A percentile compares a stretch with the other conserved stretches of the same genome.
These are phyloP conservation scores for Diuraphis noxia DNA, from an alignment of 1,140 invertebrate species.

Conservation along the genomic window DNA sequence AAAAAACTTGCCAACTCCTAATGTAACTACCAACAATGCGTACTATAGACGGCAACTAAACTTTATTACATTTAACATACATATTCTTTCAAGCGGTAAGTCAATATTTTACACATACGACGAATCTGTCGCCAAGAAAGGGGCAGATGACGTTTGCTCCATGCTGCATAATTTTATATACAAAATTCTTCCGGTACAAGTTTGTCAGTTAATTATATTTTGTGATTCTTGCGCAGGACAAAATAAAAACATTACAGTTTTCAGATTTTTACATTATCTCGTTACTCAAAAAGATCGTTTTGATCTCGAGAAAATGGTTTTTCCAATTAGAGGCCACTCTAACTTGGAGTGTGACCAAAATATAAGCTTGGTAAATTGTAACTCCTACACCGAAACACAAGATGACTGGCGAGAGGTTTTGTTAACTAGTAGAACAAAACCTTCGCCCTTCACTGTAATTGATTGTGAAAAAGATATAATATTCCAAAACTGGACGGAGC, in stretches of 20 bases:
- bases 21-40: no score
- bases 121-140: no score
- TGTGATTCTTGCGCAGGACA: conserved; percentile 56
- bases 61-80: no score
- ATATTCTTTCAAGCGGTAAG: no score
- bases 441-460: conserved; percentile 55
- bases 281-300: conserved; percentile 55
- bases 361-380: conserved; percentile 55
- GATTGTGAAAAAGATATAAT: conserved; percentile 42
- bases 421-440: conserved; percentile 49
- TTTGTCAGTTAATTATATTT: conserved; percentile 55
- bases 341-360: conserved; percentile 55
- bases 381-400: conserved; percentile 51
- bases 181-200: conserved; percentile 47
- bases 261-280: conserved; percentile 55
- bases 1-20: no score
- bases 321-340: conserved; percentile 56
- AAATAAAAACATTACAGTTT: conserved; percentile 56
- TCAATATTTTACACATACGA: no score
- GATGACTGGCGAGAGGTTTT: conserved; percentile 53
- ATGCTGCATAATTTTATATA: conserved; percentile 47
- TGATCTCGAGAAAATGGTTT: conserved; percentile 53
- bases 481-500: conserved; percentile 45
- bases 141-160: no score
- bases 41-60: no score